phyloP scores from a whole-genome alignment of 2,113 vertebrate genomes.

The Thunnus maccoyii region DNA sequence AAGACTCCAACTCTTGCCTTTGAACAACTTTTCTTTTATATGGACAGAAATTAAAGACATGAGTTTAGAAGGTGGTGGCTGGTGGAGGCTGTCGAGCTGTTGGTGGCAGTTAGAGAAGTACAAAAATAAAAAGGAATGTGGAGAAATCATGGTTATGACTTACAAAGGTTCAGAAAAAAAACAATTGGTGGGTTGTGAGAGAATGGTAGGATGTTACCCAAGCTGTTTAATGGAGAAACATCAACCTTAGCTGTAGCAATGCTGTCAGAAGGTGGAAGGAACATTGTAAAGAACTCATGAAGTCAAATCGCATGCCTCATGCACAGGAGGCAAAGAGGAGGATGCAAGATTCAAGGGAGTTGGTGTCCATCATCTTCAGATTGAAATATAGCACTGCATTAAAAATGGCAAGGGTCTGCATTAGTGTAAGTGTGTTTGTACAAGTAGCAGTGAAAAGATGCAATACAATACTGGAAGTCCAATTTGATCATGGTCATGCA shows the following conservation, averaged over 20 bases:
- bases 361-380: neutral
- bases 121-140: neutral
- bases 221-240: neutral
- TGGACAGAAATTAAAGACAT: neutral
- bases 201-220: neutral
- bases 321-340: neutral
- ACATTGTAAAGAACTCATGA: neutral
- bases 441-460: no score
- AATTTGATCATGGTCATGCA: neutral
- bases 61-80: slow-evolving; percentile 5
- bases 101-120: neutral
- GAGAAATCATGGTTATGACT: neutral
- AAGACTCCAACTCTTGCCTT: neutral
- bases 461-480: no score
- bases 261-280: neutral
- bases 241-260: neutral
- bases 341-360: neutral
- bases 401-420: neutral
- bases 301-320: neutral
- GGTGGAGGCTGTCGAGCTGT: neutral
- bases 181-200: no score
- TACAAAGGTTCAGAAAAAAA: neutral
- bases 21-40: neutral
- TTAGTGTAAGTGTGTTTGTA: neutral
- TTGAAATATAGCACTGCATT: neutral